Evolutionary conservation across 1,140 invertebrate genomes (phyloP).

Genomic region (Macrobrachium rosenbergii): DNA sequence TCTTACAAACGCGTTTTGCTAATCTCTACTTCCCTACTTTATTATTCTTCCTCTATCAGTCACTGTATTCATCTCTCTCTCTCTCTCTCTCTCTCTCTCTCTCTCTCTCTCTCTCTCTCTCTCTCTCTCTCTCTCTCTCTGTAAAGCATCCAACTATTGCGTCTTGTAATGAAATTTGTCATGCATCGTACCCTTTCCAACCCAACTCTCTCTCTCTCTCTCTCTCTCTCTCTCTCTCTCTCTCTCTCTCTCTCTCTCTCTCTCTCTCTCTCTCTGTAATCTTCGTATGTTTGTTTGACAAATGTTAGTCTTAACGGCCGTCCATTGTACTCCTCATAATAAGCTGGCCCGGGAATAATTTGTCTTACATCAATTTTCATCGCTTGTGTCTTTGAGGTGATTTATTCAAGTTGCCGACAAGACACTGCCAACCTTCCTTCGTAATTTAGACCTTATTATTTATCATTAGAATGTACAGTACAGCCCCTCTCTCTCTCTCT

Average conservation of each 20-base stretch:
- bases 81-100: not conserved
- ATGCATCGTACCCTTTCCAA: not conserved
- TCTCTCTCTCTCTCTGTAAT: constrained; percentile 25
- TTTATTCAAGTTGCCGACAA: no score
- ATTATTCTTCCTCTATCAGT: no score
- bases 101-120: constrained; percentile 26
- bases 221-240: constrained; percentile 10
- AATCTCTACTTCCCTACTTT: not conserved
- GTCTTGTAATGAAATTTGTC: not conserved
- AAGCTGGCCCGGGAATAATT: no score
- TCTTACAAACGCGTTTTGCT: not conserved
- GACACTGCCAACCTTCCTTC: no score
- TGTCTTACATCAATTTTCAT: no score
- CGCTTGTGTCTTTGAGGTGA: no score
- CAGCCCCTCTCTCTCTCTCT: no score
- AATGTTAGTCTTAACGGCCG: no score
- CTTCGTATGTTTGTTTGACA: no score
- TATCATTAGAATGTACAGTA: no score
- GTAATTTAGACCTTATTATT: no score
- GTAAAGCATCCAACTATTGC: not conserved
- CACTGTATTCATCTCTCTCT: not conserved
- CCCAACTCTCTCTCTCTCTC: constrained; percentile 14
- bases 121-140: not conserved
- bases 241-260: constrained; percentile 3
- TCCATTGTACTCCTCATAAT: no score